Evolutionary conservation across 2,888 invertebrate species (phyloP).

Genomic region (Apocheima hispidaria): DNA sequence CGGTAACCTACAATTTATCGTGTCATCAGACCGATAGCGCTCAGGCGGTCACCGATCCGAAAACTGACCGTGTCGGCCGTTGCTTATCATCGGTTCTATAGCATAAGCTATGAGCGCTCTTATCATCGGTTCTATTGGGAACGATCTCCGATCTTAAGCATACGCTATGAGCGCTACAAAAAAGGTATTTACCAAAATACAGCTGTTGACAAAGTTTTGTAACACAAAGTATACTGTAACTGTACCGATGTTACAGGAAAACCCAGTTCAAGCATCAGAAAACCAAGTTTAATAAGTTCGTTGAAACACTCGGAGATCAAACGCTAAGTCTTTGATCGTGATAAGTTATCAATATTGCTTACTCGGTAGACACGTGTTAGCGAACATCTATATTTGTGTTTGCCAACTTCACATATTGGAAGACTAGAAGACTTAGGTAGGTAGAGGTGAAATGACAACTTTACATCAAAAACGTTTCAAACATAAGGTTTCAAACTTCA

Average conservation of each 20-base stretch:
- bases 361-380: constrained; percentile 40
- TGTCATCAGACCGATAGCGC: too few species aligned
- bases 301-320: constrained; percentile 39
- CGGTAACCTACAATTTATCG: too few species aligned
- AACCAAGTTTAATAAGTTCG: constrained; percentile 48
- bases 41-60: too few species aligned
- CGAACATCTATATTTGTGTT: constrained; percentile 46
- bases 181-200: neutral
- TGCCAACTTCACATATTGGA: constrained; percentile 35
- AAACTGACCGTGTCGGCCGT: too few species aligned
- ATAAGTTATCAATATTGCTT: constrained; percentile 47
- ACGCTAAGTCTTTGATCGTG: constrained; percentile 44
- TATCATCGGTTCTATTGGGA: too few species aligned
- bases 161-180: too few species aligned
- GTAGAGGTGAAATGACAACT: constrained; percentile 1
- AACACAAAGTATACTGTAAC: neutral
- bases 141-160: too few species aligned
- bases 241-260: constrained; percentile 11
- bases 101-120: too few species aligned
- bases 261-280: constrained; percentile 38
- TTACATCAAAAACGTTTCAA: too few species aligned
- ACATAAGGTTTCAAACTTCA: too few species aligned
- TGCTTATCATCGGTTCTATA: too few species aligned
- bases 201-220: neutral
- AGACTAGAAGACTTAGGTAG: neutral